phyloP scores from a whole-genome alignment of 2,797 vertebrate species.

The Eulemur albifrons region DNA sequence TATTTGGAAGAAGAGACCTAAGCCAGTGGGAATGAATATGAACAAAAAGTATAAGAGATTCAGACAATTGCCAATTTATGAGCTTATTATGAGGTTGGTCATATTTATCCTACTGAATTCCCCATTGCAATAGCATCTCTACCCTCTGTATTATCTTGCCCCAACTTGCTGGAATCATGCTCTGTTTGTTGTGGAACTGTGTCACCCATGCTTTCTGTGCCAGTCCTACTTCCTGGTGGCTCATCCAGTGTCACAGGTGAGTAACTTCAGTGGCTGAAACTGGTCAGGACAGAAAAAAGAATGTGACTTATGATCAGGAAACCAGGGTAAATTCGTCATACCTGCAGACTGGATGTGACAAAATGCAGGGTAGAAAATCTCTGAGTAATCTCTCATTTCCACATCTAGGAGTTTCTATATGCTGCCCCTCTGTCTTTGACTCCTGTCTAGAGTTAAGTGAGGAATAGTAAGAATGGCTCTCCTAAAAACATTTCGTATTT shows the following conservation, averaged over 20 bases:
- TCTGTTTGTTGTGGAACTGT: not conserved
- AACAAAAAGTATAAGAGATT: not conserved
- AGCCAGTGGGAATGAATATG: not conserved
- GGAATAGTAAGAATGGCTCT: not conserved
- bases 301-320: not conserved
- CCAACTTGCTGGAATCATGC: too few relatives aligned
- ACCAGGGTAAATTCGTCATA: not conserved
- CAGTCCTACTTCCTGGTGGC: not conserved
- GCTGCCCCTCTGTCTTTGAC: not conserved
- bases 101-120: not conserved
- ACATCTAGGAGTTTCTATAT: not conserved
- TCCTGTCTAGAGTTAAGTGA: not conserved
- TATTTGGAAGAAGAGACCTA: not conserved
- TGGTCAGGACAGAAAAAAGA: not conserved
- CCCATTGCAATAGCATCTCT: fast-evolving
- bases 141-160: not conserved
- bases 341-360: fast-evolving
- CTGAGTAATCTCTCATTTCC: not conserved
- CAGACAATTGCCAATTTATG: not conserved
- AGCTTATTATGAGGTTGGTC: not conserved
- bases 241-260: not conserved
- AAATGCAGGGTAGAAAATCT: not conserved
- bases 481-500: not conserved
- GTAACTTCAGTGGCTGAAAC: not conserved
- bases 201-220: not conserved